Evolutionary conservation across 1,140 invertebrate genomes (phyloP), one percentile per base, ranked within the genome.

Genomic region (Ericerus pela): DNA sequence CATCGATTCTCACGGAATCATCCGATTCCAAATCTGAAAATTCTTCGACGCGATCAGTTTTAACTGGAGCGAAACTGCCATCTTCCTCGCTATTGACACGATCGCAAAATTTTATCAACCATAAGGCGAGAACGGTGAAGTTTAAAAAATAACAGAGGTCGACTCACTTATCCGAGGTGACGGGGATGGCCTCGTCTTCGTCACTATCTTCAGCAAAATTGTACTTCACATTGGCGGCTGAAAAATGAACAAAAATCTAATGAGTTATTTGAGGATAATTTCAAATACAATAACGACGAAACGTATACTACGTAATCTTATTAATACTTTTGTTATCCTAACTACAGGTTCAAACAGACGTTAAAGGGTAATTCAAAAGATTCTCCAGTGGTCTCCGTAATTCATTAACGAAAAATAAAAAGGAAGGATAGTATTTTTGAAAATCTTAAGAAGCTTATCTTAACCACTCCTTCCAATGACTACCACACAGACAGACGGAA

Each of bases 221-320:
- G 29, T 53, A 58, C 12, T 47, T 52, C 27, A 58, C 41, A 31
- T 58, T 58, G n/a, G 52, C 56, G 47, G 56, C 56, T 58, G 36
- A 10, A 16, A 38, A 26, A 33, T 33, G 18, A 41, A 5, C n/a
- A n/a, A n/a, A n/a, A n/a, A n/a, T n/a, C n/a, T n/a, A n/a, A n/a
- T n/a, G n/a, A n/a, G n/a, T n/a, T n/a, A n/a, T n/a, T n/a, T n/a
- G n/a, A n/a, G n/a, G n/a, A n/a, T n/a, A n/a, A n/a, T n/a, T n/a
- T n/a, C n/a, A n/a, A n/a, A n/a, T n/a, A n/a, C n/a, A n/a, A n/a
- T n/a, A n/a, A n/a, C n/a, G n/a, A n/a, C n/a, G n/a, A n/a, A n/a
- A n/a, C n/a, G n/a, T n/a, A n/a, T n/a, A n/a, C n/a, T n/a, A n/a
- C n/a, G n/a, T n/a, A n/a, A n/a, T n/a, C n/a, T n/a, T n/a, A n/a